Conservation (phyloP, 1,140 invertebrate species). For the Ostrea denselamellosa region DNA sequence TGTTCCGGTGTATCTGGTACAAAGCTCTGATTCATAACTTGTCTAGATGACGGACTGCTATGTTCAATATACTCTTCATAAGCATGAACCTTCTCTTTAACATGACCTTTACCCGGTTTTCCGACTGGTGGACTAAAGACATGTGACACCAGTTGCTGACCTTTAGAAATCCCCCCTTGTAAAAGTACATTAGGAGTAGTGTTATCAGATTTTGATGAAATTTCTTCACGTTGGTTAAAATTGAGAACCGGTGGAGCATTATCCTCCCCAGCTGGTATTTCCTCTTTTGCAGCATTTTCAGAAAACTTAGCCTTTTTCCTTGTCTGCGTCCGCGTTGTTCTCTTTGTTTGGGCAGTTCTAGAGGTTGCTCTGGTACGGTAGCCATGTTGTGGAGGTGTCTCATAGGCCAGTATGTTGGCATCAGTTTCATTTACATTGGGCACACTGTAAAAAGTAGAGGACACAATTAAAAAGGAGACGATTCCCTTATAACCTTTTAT, state of each 20-base stretch:
- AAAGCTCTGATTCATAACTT: not conserved
- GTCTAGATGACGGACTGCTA: constrained; percentile 5
- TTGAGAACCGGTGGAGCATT: not conserved
- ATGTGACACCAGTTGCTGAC: not conserved
- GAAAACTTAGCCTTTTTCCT: not conserved
- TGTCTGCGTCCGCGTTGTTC: not conserved
- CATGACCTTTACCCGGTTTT: constrained; percentile 31
- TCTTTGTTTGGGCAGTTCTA: not conserved
- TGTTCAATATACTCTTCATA: constrained; percentile 32
- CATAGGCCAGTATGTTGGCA: constrained; percentile 10
- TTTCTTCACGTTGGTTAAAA: not conserved
- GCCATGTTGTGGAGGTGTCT: constrained; percentile 9
- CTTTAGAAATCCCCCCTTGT: not conserved
- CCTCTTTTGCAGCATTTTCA: not conserved
- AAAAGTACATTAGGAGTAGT: not conserved
- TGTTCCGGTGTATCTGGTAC: constrained; percentile 37
- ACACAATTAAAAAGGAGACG: not conserved
- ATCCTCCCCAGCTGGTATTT: not conserved
- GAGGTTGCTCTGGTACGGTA: constrained; percentile 38
- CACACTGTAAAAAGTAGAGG: not conserved
- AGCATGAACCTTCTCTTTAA: constrained; percentile 28
- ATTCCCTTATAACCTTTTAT: no score
- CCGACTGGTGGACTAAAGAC: constrained; percentile 22
- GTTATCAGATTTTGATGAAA: constrained; percentile 13
- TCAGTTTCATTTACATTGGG: not conserved